Conservation (phyloP, 2,113 vertebrate species). For the Cavia aperea region DNA sequence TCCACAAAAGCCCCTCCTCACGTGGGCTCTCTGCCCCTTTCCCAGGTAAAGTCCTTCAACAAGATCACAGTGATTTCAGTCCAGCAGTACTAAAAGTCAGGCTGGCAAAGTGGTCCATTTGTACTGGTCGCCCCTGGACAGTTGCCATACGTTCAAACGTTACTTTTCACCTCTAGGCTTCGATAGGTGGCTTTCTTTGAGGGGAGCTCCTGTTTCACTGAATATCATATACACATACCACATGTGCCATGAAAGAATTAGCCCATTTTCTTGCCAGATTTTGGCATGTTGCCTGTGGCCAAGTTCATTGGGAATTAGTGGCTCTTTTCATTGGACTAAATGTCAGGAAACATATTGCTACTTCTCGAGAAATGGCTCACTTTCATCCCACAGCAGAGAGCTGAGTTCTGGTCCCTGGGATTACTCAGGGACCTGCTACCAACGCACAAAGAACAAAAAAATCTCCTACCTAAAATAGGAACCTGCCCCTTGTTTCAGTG, state of each 20-base stretch:
- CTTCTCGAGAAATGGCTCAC: background rate
- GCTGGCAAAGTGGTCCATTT: background rate
- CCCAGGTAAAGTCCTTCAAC: fast-evolving
- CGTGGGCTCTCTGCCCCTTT: background rate
- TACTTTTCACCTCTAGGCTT: background rate
- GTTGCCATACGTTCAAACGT: background rate
- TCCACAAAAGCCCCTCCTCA: background rate
- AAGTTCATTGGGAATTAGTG: background rate
- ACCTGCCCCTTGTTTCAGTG: background rate
- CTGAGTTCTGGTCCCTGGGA: background rate
- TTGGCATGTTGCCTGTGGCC: background rate
- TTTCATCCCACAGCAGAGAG: background rate
- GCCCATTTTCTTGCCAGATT: background rate
- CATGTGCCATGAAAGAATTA: background rate
- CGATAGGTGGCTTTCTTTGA: background rate
- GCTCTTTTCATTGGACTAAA: background rate
- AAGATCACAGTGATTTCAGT: background rate
- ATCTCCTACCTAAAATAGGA: background rate
- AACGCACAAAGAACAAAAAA: background rate
- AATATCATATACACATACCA: fast-evolving
- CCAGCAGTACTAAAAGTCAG: background rate
- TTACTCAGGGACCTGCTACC: background rate
- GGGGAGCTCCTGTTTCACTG: background rate
- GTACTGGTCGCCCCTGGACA: background rate
- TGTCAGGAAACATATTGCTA: background rate